A percentile compares a stretch with the other conserved stretches of the same genome.
Conservation (phyloP, 2,797 vertebrate genomes). For the Hybognathus amarus region DNA sequence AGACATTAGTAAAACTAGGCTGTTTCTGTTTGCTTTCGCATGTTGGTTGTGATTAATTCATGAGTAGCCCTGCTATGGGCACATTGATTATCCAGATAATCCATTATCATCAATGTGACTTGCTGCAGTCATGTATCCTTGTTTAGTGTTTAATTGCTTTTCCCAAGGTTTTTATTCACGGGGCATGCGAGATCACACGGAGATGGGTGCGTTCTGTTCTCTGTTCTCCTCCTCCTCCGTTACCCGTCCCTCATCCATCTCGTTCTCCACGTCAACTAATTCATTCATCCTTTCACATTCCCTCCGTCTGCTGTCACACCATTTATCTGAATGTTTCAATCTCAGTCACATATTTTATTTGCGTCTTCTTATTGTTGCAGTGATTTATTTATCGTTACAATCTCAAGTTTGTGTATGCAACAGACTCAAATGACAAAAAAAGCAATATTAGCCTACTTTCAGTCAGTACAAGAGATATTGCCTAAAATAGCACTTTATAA, state of each 20-base stretch:
- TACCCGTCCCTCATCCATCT: constrained; percentile 42
- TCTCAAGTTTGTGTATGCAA: constrained; percentile 16
- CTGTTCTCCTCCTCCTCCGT: constrained; percentile 53
- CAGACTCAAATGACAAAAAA: neutral
- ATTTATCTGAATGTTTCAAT: constrained; percentile 36
- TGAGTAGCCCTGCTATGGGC: constrained; percentile 70
- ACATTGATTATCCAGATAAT: constrained; percentile 78
- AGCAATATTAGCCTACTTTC: neutral
- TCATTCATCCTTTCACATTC: constrained; percentile 27
- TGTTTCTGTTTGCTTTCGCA: constrained; percentile 67
- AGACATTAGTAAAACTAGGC: constrained; percentile 62
- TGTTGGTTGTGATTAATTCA: constrained; percentile 73
- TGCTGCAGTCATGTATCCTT: constrained; percentile 72
- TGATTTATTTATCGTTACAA: constrained; percentile 36
- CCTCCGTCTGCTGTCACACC: constrained; percentile 10
- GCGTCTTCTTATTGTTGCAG: neutral
- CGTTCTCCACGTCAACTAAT: constrained; percentile 19
- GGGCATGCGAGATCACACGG: constrained; percentile 61
- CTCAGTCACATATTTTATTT: constrained; percentile 8
- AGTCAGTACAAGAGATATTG: neutral
- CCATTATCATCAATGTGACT: constrained; percentile 76
- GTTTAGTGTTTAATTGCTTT: constrained; percentile 73
- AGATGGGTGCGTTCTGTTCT: constrained; percentile 47
- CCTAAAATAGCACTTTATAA: neutral
- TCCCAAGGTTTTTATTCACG: constrained; percentile 66